phyloP scores from a whole-genome alignment of 2,113 vertebrate species.

The Brachypodius melanocephalos region DNA sequence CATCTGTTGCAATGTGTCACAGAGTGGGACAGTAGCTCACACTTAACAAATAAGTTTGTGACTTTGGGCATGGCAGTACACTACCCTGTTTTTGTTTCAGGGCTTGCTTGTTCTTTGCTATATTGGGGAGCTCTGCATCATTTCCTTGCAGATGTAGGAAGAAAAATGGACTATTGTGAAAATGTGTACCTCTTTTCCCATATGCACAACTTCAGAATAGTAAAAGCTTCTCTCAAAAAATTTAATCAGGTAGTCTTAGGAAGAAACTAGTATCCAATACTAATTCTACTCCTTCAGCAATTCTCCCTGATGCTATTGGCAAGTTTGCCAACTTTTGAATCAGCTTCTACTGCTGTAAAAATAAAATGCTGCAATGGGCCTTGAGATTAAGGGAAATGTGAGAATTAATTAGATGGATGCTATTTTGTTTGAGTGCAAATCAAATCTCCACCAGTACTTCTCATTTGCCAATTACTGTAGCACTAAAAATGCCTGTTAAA shows the following conservation, averaged over 20 bases:
- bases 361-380: neutral
- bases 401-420: neutral
- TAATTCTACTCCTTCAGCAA: neutral
- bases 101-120: neutral
- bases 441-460: neutral
- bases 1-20: neutral
- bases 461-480: neutral
- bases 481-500: neutral
- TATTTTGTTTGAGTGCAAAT: neutral
- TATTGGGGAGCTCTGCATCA: neutral
- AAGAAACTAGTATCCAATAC: neutral
- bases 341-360: neutral
- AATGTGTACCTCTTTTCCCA: fast-evolving
- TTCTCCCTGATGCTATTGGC: neutral
- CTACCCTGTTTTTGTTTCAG: neutral
- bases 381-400: neutral
- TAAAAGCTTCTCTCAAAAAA: neutral
- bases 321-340: neutral
- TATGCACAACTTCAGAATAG: neutral
- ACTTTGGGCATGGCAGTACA: neutral
- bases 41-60: neutral
- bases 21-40: neutral
- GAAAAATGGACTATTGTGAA: neutral
- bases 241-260: neutral
- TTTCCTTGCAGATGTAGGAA: neutral